A percentile compares a stretch with the other conserved stretches of the same genome.
These are phyloP conservation scores for Propithecus coquereli DNA, from an alignment of 2,113 vertebrate species.

Conservation along the genomic window DNA sequence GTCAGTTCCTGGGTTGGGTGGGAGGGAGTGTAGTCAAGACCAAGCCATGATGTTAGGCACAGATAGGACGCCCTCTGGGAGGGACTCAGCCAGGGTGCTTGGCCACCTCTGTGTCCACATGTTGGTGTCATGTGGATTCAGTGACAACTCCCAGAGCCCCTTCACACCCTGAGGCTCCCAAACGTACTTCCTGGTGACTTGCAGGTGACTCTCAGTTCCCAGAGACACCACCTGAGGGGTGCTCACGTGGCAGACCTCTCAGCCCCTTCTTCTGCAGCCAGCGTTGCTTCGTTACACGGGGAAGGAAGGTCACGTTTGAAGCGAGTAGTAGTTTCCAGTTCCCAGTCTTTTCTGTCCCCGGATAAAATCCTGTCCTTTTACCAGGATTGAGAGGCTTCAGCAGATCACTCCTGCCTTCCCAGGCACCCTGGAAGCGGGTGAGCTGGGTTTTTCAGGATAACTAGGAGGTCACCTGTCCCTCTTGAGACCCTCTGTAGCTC, in stretches of 20 bases:
- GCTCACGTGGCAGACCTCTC: background rate
- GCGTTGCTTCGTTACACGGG: background rate
- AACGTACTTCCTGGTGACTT: background rate
- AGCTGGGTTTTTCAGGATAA: background rate
- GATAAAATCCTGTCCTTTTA: background rate
- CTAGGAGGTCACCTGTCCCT: background rate
- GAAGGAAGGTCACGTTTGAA: background rate
- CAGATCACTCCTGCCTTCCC: background rate
- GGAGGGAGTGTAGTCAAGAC: background rate
- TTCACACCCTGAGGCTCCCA: background rate
- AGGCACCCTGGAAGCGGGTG: background rate
- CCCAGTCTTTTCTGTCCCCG: background rate
- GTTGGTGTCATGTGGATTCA: too few relatives aligned
- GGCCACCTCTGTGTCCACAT: background rate
- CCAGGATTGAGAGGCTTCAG: background rate
- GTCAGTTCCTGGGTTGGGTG: background rate
- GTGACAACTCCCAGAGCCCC: background rate
- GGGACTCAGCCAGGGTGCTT: background rate
- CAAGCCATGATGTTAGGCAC: background rate
- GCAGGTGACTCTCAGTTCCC: background rate
- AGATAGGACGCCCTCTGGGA: background rate
- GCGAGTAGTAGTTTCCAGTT: background rate
- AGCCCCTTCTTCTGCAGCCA: background rate
- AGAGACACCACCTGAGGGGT: background rate
- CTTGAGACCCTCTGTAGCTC: background rate